These are phyloP conservation scores for Malacosoma neustria DNA, from an alignment of 2,888 invertebrate genomes.

Conservation along the genomic window DNA sequence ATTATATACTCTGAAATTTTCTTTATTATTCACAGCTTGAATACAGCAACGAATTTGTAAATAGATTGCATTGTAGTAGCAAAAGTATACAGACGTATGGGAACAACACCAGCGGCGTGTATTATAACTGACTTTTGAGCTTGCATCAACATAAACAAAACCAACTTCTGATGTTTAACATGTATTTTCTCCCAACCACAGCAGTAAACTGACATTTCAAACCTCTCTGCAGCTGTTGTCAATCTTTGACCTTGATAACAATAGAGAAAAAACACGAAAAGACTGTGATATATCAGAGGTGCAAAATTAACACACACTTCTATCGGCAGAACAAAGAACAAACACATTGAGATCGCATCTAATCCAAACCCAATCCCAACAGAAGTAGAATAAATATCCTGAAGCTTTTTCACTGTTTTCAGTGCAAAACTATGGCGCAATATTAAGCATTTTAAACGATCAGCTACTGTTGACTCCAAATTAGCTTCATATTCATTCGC, in stretches of 20 bases:
- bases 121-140: constrained; percentile 29
- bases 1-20: too few species aligned
- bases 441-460: constrained; percentile 17
- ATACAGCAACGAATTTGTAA: constrained; percentile 30
- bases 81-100: constrained; percentile 28
- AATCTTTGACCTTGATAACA: constrained; percentile 31
- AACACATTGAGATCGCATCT: constrained; percentile 22
- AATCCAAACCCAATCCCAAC: constrained; percentile 24
- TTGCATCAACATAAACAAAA: constrained; percentile 26
- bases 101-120: constrained; percentile 24
- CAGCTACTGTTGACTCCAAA: constrained; percentile 9
- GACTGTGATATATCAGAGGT: constrained; percentile 20
- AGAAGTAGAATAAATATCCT: constrained; percentile 19
- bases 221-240: constrained; percentile 26
- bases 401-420: constrained; percentile 20
- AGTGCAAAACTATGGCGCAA: constrained; percentile 20
- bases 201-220: constrained; percentile 27
- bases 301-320: constrained; percentile 21
- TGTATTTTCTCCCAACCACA: constrained; percentile 33
- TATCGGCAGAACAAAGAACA: constrained; percentile 27
- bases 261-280: constrained; percentile 29
- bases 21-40: constrained; percentile 18
- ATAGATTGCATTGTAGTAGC: constrained; percentile 26
- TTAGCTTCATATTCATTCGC: constrained; percentile 8
- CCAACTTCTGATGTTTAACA: constrained; percentile 17